phyloP scores from a whole-genome alignment of 2,113 vertebrate species.

The Neofelis nebulosa region DNA sequence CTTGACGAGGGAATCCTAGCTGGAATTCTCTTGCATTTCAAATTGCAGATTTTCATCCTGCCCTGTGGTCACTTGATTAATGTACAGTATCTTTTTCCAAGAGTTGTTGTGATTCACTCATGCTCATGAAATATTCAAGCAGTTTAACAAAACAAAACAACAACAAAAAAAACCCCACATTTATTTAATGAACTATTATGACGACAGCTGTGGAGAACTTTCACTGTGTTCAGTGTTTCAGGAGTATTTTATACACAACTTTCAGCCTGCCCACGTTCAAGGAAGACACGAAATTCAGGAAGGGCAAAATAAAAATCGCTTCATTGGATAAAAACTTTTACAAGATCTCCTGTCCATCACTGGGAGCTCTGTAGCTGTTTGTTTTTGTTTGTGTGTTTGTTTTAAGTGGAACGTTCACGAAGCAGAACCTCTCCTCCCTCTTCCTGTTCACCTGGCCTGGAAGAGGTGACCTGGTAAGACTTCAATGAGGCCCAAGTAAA shows the following conservation, averaged over 20 bases:
- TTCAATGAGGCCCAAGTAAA: conserved; percentile 46
- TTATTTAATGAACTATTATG: conserved; percentile 58
- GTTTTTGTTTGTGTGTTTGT: conserved; percentile 27
- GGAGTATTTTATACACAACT: conserved; percentile 33
- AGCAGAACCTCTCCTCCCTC: background rate
- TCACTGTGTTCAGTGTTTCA: background rate
- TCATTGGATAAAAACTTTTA: background rate
- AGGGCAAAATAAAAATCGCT: background rate
- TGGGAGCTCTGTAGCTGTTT: background rate
- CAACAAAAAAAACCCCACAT: background rate
- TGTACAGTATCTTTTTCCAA: conserved; percentile 15
- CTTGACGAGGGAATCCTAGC: background rate
- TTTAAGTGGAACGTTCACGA: conserved; percentile 15
- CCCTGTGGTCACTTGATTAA: background rate
- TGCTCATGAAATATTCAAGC: conserved; percentile 17
- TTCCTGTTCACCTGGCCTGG: conserved; percentile 64
- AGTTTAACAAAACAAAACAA: background rate
- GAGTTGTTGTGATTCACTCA: conserved; percentile 2
- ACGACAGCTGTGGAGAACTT: conserved; percentile 50
- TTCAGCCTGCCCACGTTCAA: conserved; percentile 21
- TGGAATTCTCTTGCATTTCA: background rate
- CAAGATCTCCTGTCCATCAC: background rate
- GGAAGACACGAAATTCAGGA: conserved; percentile 43
- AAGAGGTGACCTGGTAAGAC: conserved; percentile 30
- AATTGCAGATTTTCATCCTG: background rate